phyloP scores from a whole-genome alignment of 2,888 invertebrate genomes.

The Alsophila aescularia region DNA sequence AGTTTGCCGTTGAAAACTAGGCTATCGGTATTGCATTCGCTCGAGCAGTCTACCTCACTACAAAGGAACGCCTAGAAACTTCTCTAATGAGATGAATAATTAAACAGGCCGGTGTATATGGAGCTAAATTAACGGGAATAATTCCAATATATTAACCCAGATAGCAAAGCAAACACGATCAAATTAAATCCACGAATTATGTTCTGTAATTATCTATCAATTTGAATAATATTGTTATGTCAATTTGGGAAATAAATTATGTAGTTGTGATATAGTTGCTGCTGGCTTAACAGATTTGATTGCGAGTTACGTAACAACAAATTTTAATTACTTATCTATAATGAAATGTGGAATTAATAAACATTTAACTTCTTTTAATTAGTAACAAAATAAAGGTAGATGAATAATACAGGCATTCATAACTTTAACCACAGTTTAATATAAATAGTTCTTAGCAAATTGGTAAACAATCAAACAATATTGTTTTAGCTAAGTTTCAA shows the following conservation, averaged over 20 bases:
- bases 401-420: too few relatives aligned
- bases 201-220: slow-evolving; percentile 27
- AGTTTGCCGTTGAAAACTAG: slow-evolving; percentile 63
- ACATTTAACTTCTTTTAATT: too few relatives aligned
- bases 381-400: too few relatives aligned
- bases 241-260: slow-evolving; percentile 5
- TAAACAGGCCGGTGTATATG: slow-evolving; percentile 62
- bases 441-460: too few relatives aligned
- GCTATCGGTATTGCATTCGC: slow-evolving; percentile 70
- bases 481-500: too few relatives aligned
- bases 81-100: slow-evolving; percentile 82
- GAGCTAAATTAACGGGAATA: slow-evolving; percentile 31
- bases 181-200: slow-evolving; percentile 22
- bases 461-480: too few relatives aligned
- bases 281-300: slow-evolving; percentile 10
- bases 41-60: slow-evolving; percentile 54
- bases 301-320: neutral
- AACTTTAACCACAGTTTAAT: too few relatives aligned
- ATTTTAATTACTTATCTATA: neutral
- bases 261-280: slow-evolving; percentile 2
- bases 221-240: slow-evolving; percentile 14
- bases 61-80: slow-evolving; percentile 73
- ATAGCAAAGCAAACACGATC: slow-evolving; percentile 40
- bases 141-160: slow-evolving; percentile 26
- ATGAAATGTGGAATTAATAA: neutral